Conservation (phyloP, 92 coral and sea anemone species). For the Palythoa grandis region DNA sequence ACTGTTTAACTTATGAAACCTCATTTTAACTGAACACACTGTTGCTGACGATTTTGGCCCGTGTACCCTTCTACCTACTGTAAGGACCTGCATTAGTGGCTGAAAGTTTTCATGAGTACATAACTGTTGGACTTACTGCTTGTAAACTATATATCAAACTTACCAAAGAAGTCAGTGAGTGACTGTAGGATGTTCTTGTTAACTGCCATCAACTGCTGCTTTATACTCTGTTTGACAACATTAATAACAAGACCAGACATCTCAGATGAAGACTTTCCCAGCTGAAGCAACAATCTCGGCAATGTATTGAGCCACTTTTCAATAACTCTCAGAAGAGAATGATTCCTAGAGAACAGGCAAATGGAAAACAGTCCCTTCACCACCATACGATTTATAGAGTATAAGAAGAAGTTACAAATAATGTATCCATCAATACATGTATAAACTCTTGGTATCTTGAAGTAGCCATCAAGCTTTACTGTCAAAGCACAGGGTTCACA, state of each 20-base stretch:
- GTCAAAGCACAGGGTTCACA: too few relatives aligned
- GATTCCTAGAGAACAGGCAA: slow-evolving; percentile 6
- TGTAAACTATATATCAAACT: too few relatives aligned
- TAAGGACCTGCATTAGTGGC: too few relatives aligned
- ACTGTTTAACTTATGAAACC: too few relatives aligned
- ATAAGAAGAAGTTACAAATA: neutral
- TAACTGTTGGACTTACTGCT: too few relatives aligned
- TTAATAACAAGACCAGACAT: slow-evolving; percentile 55
- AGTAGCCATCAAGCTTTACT: too few relatives aligned
- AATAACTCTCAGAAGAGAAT: slow-evolving; percentile 21
- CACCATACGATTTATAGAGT: neutral
- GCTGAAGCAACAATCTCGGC: slow-evolving; percentile 65
- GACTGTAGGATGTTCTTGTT: slow-evolving; percentile 29
- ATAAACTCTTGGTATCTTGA: too few relatives aligned
- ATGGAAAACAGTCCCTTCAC: neutral
- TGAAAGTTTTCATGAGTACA: too few relatives aligned
- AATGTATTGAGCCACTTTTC: slow-evolving; percentile 68
- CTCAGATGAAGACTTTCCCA: slow-evolving; percentile 58
- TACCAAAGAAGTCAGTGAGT: slow-evolving; percentile 41
- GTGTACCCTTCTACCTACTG: too few relatives aligned
- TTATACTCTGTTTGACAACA: slow-evolving; percentile 57
- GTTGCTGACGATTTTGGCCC: too few relatives aligned
- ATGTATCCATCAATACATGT: too few relatives aligned
- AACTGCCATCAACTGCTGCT: slow-evolving; percentile 25
- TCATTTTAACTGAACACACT: too few relatives aligned